A percentile compares a stretch with the other conserved stretches of the same genome.
phyloP scores from a whole-genome alignment of 64 coral and sea anemone species.

The Stylophora pistillata region DNA sequence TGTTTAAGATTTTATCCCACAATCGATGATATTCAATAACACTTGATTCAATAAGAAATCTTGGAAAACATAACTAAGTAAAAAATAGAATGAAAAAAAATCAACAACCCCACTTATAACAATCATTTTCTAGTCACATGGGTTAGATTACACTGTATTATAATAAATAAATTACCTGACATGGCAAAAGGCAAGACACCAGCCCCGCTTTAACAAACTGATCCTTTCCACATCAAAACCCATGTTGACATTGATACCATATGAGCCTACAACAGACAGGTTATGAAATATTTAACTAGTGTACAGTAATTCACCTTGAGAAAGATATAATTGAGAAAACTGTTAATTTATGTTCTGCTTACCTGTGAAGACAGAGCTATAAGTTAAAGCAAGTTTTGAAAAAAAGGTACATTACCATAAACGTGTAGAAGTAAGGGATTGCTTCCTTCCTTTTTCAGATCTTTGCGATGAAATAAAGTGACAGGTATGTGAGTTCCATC shows the following conservation, averaged over 20 bases:
- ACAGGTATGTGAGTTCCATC: slow-evolving; percentile 91
- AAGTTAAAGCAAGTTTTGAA: not conserved
- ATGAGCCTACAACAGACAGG: slow-evolving; percentile 63
- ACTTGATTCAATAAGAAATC: no score
- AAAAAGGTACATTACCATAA: slow-evolving; percentile 59
- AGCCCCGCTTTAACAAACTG: slow-evolving; percentile 78
- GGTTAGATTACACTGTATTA: no score
- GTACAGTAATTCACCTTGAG: not conserved
- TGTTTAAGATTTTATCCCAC: no score
- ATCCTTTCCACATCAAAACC: slow-evolving; percentile 84
- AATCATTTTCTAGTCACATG: no score
- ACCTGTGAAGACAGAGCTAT: no score
- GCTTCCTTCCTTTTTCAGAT: slow-evolving; percentile 69
- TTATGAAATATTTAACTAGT: not conserved
- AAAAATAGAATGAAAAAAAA: no score
- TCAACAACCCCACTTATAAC: no score
- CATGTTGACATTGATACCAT: slow-evolving; percentile 96
- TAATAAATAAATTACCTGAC: slow-evolving; percentile 64
- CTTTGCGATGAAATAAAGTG: slow-evolving; percentile 86
- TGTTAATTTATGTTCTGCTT: no score
- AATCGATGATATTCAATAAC: no score
- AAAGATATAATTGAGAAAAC: not conserved
- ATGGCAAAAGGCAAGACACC: slow-evolving; percentile 96
- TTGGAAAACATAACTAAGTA: no score
- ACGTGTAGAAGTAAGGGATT: slow-evolving; percentile 84